Conservation (phyloP, 2,888 invertebrate genomes). For the Pyralis farinalis region DNA sequence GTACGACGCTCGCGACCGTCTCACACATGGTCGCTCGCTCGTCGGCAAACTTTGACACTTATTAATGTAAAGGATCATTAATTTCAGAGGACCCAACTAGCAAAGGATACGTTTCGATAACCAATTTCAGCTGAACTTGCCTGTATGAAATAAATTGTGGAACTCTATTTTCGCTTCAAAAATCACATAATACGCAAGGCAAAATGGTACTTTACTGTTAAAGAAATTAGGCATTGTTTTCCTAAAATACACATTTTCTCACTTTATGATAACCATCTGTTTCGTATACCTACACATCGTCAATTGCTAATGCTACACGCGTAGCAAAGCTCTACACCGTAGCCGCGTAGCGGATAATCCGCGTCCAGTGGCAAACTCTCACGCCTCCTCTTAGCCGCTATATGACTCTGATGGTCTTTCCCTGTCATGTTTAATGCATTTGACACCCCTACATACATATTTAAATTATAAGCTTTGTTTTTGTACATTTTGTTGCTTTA, state of each 20-base stretch:
- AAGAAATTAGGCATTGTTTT: too few relatives aligned
- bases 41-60: slow-evolving; percentile 70
- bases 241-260: too few relatives aligned
- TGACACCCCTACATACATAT: slow-evolving; percentile 55
- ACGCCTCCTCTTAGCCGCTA: slow-evolving; percentile 53
- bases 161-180: not conserved
- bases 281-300: not conserved
- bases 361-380: slow-evolving; percentile 67
- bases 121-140: slow-evolving; percentile 25
- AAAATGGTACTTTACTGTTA: too few relatives aligned
- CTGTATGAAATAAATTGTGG: slow-evolving; percentile 7
- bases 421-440: slow-evolving; percentile 70
- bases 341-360: slow-evolving; percentile 71
- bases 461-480: slow-evolving; percentile 48
- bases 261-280: not conserved
- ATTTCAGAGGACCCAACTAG: slow-evolving; percentile 50
- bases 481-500: slow-evolving; percentile 17
- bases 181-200: too few relatives aligned
- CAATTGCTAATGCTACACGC: slow-evolving; percentile 46
- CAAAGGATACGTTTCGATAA: slow-evolving; percentile 30
- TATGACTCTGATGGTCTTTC: slow-evolving; percentile 66
- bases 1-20: slow-evolving; percentile 28
- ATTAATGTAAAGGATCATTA: slow-evolving; percentile 74
- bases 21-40: slow-evolving; percentile 34
- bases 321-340: slow-evolving; percentile 64